Conservation (phyloP, 2,797 vertebrate genomes). For the Lepilemur septentrionalis region DNA sequence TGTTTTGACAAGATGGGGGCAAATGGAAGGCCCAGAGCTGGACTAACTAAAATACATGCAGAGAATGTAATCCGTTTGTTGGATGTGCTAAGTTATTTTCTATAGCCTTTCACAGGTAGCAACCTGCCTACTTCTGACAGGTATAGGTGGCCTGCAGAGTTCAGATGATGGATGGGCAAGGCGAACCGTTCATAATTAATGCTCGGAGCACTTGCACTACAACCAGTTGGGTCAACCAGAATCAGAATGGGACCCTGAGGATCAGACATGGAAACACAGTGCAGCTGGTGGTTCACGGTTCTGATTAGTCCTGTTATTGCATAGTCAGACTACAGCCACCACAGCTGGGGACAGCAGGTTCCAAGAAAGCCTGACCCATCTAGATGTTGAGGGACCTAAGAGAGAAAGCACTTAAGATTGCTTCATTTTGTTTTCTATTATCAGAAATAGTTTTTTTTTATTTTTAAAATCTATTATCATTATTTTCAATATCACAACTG, state of each 20-base stretch:
- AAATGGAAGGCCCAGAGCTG: neutral
- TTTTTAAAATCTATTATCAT: neutral
- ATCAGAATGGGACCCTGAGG: neutral
- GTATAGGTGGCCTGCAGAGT: conserved; percentile 23
- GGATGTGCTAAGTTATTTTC: conserved; percentile 29
- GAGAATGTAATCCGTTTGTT: neutral
- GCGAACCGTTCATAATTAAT: conserved; percentile 69
- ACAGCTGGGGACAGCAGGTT: neutral
- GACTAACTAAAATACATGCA: neutral
- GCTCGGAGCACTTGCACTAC: neutral
- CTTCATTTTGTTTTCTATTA: conserved; percentile 42
- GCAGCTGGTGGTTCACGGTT: conserved; percentile 29
- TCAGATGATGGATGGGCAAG: conserved; percentile 45
- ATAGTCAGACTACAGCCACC: neutral
- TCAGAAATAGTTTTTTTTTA: neutral
- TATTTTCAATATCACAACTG: neutral
- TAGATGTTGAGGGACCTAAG: neutral
- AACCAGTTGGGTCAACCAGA: conserved; percentile 44
- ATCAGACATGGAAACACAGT: conserved; percentile 54
- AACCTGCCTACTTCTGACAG: conserved; percentile 39
- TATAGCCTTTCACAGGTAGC: neutral
- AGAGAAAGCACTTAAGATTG: neutral
- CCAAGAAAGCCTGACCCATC: neutral
- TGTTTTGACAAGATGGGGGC: neutral
- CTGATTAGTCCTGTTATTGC: neutral